Conservation (phyloP, 2,888 invertebrate genomes). For the Litoditis marina region DNA sequence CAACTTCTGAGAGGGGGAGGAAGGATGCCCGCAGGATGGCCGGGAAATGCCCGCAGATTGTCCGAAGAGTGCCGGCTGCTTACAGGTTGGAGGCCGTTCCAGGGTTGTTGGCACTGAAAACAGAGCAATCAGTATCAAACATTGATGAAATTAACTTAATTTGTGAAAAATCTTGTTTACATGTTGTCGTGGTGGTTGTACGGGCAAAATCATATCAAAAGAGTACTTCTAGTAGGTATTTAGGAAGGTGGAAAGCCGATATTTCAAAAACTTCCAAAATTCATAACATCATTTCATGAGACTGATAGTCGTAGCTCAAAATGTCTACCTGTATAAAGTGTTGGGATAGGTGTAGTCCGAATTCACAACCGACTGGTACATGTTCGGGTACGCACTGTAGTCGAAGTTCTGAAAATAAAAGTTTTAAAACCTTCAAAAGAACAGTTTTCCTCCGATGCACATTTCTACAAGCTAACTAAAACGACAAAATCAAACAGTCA, state of each 20-base stretch:
- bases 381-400: constrained; percentile 4
- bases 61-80: constrained; percentile 6
- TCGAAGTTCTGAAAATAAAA: constrained; percentile 12
- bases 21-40: not conserved
- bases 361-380: not conserved
- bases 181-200: too few relatives aligned
- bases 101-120: constrained; percentile 50
- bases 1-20: not conserved
- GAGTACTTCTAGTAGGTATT: too few relatives aligned
- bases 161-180: too few relatives aligned
- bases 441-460: too few relatives aligned
- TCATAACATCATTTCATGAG: too few relatives aligned
- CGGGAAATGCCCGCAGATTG: not conserved
- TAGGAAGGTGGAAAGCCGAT: too few relatives aligned
- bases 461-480: too few relatives aligned
- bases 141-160: not conserved
- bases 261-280: too few relatives aligned
- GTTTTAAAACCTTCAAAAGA: too few relatives aligned
- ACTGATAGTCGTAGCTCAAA: too few relatives aligned
- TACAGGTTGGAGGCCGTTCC: constrained; percentile 50
- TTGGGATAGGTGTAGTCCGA: constrained; percentile 14
- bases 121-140: not conserved
- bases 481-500: too few relatives aligned
- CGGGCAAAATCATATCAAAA: too few relatives aligned
- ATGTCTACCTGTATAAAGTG: constrained; percentile 31